Percentiles rank a stretch among this genome's conserved stretches.
phyloP scores from a whole-genome alignment of 2,113 vertebrate genomes.

The Leucopsar rothschildi region DNA sequence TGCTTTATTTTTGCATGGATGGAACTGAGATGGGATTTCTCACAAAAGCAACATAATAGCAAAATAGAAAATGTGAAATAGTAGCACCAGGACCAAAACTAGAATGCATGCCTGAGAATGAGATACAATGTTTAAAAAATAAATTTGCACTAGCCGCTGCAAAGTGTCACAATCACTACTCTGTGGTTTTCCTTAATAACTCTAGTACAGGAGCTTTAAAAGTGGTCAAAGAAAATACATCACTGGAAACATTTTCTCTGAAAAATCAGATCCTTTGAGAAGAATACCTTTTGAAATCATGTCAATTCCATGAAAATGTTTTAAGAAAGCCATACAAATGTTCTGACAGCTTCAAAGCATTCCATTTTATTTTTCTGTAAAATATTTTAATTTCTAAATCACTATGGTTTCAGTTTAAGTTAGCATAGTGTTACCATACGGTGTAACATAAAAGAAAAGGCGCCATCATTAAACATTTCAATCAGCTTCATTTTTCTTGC shows the following conservation, averaged over 20 bases:
- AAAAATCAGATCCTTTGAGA: not conserved
- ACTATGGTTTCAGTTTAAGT: not conserved
- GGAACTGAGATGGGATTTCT: not conserved
- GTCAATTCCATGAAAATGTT: not conserved
- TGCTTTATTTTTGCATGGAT: not conserved
- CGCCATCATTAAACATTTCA: not conserved
- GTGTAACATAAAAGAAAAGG: not conserved
- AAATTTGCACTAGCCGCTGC: not conserved
- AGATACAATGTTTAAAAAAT: not conserved
- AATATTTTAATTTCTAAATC: not conserved
- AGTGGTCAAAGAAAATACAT: not conserved
- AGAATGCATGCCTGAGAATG: not conserved
- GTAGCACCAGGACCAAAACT: not conserved
- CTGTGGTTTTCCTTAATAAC: not conserved
- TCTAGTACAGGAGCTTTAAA: not conserved
- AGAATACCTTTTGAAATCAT: not conserved
- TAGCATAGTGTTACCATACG: not conserved
- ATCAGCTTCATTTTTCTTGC: not conserved
- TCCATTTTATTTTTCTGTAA: not conserved
- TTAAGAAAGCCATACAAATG: not conserved
- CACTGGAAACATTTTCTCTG: not conserved
- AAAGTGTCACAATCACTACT: not conserved
- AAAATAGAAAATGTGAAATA: not conserved
- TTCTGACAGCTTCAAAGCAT: not conserved
- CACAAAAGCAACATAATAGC: not conserved